Base-by-base conservation (phyloP, 2,888 invertebrate species). In the Spisula subtruncata region DNA sequence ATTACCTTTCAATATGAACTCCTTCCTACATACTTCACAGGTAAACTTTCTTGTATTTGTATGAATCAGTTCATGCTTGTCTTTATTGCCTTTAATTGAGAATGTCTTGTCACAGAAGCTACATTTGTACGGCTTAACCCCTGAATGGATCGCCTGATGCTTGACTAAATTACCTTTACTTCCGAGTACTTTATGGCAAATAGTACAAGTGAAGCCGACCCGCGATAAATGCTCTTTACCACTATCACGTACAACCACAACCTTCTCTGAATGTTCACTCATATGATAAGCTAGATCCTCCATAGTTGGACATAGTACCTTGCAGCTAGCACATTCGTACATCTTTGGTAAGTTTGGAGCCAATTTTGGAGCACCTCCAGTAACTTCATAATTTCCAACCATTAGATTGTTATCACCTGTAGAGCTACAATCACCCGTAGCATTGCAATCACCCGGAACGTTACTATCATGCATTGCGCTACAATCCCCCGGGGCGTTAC, bases 71-170 rank as follows among this genome's bases (percentile, higher is more conserved):
- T 89, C 89, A 66, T 91, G 91, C 46, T 91, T 91, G 75, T 91
- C 87, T n/a, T 83, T 60, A 84, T 91, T 91, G 0, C 91, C 91
- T n/a, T 91, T 91, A n/a, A 89, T 83, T 0, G 91, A 86, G 84
- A 91, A 91, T 16, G n/a, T 20, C 54, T 91, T 91, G n/a, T 79
- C 81, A 81, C 91, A 91, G n/a, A 84, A 87, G 75, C 66, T 81
- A 75, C 91, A 91, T 60, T 79, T 25, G 54, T 71, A 91, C 12
- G 91, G 91, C 46, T 89, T 89, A 14, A 89, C 35, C 14, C 91
- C 91, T 20, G 80, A 83, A 48, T 91, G 91, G 12, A 89, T 85
- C 16, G 87, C 83, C 81, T 88, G 87, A 51, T 91, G 91, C 75
- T 91, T 91, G 1, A 60, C 83, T 4, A 91, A 75, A 60, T 89